These are phyloP conservation scores for Oreochromis niloticus DNA, from an alignment of 2,113 vertebrate genomes.

Conservation along the genomic window DNA sequence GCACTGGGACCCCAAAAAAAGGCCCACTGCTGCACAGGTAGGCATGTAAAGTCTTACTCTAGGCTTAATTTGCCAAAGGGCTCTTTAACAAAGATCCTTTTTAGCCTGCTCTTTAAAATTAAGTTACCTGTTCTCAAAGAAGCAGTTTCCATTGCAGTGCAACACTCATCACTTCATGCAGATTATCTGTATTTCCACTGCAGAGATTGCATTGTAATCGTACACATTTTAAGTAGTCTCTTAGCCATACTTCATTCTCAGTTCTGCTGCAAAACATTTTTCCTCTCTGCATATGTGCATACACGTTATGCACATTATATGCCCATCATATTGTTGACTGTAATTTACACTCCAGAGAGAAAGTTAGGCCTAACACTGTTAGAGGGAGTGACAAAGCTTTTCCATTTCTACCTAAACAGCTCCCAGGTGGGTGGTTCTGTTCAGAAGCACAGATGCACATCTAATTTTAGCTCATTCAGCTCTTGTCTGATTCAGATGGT, in stretches of 20 bases:
- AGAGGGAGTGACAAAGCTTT: neutral
- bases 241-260: neutral
- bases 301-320: neutral
- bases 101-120: neutral
- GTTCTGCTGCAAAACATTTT: neutral
- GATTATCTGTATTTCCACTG: neutral
- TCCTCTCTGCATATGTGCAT: neutral
- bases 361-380: neutral
- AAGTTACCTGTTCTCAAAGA: neutral
- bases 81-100: neutral
- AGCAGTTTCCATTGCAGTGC: neutral
- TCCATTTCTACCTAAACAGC: constrained; percentile 2
- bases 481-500: neutral
- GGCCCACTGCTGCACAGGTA: constrained; percentile 92
- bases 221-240: neutral
- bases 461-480: neutral
- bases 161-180: neutral
- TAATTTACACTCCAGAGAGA: constrained; percentile 15
- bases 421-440: neutral
- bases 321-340: neutral
- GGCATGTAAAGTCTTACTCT: neutral
- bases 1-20: constrained; percentile 93
- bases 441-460: neutral
- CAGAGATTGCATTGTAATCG: neutral
- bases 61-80: neutral